Evolutionary conservation across 2,113 vertebrate genomes (phyloP).

Genomic region (Tupaia chinensis): DNA sequence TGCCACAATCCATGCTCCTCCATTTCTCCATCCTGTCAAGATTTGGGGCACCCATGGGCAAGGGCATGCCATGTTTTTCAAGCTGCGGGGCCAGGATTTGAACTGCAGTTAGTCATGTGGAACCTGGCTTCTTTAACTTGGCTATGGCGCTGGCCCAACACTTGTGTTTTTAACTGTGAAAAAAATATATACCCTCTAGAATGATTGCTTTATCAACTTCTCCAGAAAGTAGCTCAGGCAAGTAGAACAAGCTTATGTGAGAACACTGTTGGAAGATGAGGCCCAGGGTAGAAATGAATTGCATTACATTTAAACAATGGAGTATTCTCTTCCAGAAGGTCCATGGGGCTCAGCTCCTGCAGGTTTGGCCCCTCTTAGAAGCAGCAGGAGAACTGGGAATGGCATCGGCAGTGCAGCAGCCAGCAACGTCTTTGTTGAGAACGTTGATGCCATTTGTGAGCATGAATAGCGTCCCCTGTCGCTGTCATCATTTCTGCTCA

Average conservation of each 20-base stretch:
- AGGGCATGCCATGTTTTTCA: too few species aligned
- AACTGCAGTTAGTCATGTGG: too few species aligned
- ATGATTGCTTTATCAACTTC: background rate
- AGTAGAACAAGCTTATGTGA: background rate
- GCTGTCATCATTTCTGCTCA: background rate
- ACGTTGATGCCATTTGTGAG: background rate
- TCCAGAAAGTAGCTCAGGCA: background rate
- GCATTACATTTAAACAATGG: background rate
- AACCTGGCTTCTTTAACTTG: too few species aligned
- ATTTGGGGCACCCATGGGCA: too few species aligned
- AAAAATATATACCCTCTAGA: too few species aligned
- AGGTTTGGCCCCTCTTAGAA: background rate
- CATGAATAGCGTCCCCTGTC: background rate
- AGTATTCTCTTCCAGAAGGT: background rate
- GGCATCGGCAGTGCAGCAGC: background rate
- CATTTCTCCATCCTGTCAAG: too few species aligned
- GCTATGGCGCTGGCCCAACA: too few species aligned
- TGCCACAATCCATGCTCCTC: too few species aligned
- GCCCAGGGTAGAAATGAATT: background rate
- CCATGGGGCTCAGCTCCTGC: background rate
- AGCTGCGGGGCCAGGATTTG: too few species aligned
- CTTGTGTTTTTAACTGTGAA: background rate
- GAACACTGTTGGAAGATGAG: background rate
- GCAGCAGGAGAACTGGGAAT: too few species aligned
- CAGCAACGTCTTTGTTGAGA: background rate